Evolutionary conservation across 2,113 vertebrate species (phyloP).

Genomic region (Callipepla squamata): DNA sequence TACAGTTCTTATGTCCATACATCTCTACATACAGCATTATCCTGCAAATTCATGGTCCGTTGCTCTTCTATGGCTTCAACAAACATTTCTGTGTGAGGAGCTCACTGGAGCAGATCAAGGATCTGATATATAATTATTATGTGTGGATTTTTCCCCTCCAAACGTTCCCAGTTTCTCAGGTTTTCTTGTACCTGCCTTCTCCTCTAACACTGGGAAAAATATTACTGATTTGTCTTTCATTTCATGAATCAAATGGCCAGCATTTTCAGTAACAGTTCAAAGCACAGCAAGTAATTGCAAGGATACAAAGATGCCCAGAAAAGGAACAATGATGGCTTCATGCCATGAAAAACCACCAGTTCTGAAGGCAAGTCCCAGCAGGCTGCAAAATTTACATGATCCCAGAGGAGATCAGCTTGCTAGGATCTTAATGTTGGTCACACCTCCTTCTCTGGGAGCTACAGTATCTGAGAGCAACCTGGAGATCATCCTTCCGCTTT

Average conservation of each 20-base stretch:
- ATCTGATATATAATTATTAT: background rate
- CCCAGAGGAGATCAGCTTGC: background rate
- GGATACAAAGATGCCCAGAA: background rate
- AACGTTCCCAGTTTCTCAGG: background rate
- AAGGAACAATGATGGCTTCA: background rate
- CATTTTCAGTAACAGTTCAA: constrained; percentile 7
- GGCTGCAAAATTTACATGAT: background rate
- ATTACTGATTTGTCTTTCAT: background rate
- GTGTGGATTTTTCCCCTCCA: background rate
- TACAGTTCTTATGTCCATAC: fast-evolving
- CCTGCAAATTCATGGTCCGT: background rate
- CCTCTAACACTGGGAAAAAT: background rate
- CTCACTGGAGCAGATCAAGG: background rate
- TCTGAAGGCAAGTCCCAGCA: background rate
- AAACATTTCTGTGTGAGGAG: background rate
- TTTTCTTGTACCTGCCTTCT: background rate
- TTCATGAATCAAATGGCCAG: background rate
- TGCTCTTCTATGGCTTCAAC: background rate
- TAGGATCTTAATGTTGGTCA: background rate
- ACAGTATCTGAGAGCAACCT: background rate
- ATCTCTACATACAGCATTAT: fast-evolving
- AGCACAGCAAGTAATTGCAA: background rate
- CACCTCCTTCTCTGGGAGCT: background rate
- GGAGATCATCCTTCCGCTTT: background rate
- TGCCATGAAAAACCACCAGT: background rate